Percentiles rank a stretch among this genome's conserved stretches.
phyloP scores from a whole-genome alignment of 2,797 vertebrate genomes.

The Phataginus tricuspis region DNA sequence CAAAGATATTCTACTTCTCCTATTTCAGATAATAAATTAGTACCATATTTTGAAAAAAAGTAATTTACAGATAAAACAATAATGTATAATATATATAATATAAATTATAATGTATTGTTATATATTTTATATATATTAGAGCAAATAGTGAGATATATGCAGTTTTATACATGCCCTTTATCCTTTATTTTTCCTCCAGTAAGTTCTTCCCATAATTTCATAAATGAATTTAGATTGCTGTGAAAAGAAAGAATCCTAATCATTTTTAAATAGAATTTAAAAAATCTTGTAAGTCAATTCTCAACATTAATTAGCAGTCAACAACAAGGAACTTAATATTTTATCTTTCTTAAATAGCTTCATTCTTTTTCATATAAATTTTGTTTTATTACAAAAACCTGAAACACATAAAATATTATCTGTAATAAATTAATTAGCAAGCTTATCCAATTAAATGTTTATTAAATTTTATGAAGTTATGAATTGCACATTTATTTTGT shows the following conservation, averaged over 20 bases:
- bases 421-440: background rate
- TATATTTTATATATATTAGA: background rate
- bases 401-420: background rate
- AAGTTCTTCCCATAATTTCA: background rate
- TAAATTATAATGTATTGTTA: background rate
- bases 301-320: background rate
- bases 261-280: background rate
- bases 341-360: background rate
- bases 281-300: background rate
- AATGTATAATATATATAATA: background rate
- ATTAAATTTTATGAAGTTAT: background rate
- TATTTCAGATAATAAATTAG: background rate
- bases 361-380: background rate
- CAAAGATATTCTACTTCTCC: background rate
- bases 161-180: background rate
- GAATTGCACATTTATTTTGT: background rate
- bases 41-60: background rate
- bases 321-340: background rate
- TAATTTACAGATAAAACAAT: background rate
- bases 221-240: background rate
- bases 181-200: background rate
- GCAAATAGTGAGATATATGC: background rate
- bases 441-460: background rate
- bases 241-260: background rate
- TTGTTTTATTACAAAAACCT: background rate